These are phyloP conservation scores for Neosilurus mollespiculum DNA, from an alignment of 2,797 vertebrate species.

Conservation along the genomic window DNA sequence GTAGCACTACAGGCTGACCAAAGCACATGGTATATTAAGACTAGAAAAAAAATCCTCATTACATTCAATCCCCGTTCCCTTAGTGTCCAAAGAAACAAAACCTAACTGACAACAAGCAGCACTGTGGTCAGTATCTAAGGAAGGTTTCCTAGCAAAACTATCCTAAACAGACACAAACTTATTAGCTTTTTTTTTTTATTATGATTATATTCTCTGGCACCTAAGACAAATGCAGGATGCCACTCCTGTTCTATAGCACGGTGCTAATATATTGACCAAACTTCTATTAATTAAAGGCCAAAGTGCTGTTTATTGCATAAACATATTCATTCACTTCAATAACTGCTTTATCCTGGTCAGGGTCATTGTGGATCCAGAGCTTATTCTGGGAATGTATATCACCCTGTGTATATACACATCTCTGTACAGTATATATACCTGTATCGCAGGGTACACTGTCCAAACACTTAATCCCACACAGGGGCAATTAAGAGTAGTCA, in stretches of 20 bases:
- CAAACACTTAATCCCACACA: not conserved
- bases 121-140: conserved; percentile 12
- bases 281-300: not conserved
- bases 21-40: conserved; percentile 49
- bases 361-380: not conserved
- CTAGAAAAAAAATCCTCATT: conserved; percentile 21
- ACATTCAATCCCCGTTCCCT: conserved; percentile 37
- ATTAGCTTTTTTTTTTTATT: not conserved
- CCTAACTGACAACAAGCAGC: not conserved
- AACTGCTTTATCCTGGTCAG: not conserved
- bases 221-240: not conserved
- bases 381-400: too few relatives aligned
- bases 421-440: too few relatives aligned
- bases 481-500: not conserved
- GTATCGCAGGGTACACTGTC: not conserved
- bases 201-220: not conserved
- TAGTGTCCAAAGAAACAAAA: conserved; percentile 31
- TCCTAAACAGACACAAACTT: not conserved
- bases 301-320: not conserved
- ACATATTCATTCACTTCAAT: not conserved
- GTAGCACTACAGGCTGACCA: conserved; percentile 63
- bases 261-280: not conserved
- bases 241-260: not conserved
- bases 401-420: too few relatives aligned
- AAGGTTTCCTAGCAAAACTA: not conserved